Percentiles rank a stretch among this genome's conserved stretches.
Conservation (phyloP, 2,888 invertebrate species). For the Sicus ferrugineus region DNA sequence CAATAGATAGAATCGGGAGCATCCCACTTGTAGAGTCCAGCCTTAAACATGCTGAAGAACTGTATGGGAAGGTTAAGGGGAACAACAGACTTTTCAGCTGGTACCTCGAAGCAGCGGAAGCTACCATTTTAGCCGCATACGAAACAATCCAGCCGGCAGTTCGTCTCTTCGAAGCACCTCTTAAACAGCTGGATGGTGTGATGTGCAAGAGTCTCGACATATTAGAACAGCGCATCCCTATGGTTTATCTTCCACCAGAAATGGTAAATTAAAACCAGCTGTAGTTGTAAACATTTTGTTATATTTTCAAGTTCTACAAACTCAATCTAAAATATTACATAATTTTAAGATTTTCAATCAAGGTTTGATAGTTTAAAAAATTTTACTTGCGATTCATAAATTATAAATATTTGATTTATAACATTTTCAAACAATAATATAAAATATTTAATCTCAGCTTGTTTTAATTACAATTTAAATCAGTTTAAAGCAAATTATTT, state of each 20-base stretch:
- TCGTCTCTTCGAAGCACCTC: slow-evolving; percentile 75
- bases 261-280: slow-evolving; percentile 70
- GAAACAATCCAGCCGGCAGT: slow-evolving; percentile 79
- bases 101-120: slow-evolving; percentile 80
- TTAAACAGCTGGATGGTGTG: slow-evolving; percentile 76
- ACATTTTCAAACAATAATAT: too few species aligned
- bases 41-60: slow-evolving; percentile 75
- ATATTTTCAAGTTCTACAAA: too few species aligned
- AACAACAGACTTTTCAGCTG: slow-evolving; percentile 76
- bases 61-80: slow-evolving; percentile 82
- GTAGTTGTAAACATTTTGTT: not conserved
- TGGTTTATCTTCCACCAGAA: slow-evolving; percentile 84
- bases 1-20: slow-evolving; percentile 77
- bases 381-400: too few species aligned
- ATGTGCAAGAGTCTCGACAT: slow-evolving; percentile 85
- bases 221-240: slow-evolving; percentile 84
- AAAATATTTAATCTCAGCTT: too few species aligned
- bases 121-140: slow-evolving; percentile 75
- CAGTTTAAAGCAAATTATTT: too few species aligned
- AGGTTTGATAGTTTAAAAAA: too few species aligned
- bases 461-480: too few species aligned
- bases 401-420: too few species aligned
- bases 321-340: too few species aligned
- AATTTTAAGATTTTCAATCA: too few species aligned
- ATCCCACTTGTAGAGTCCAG: slow-evolving; percentile 86